Evolutionary conservation across 1,140 invertebrate genomes (phyloP).

Genomic region (Rhizoglyphus robini): DNA sequence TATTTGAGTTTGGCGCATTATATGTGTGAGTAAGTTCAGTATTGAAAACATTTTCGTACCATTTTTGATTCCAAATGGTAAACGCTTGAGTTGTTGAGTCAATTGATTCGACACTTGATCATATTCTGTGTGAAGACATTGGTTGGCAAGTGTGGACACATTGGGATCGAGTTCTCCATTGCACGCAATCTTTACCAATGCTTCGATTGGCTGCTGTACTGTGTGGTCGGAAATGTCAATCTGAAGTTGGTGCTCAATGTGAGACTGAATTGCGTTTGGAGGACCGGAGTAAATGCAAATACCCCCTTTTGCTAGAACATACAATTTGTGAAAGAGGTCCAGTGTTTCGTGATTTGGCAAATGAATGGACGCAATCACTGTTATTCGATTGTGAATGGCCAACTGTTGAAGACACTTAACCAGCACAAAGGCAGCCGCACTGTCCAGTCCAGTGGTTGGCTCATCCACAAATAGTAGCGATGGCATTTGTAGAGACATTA

Average conservation of each 20-base stretch:
- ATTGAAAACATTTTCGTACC: not conserved
- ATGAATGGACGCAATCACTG: constrained; percentile 14
- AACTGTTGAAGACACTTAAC: not conserved
- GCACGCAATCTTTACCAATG: not conserved
- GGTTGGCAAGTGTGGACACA: not conserved
- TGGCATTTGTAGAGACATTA: not conserved
- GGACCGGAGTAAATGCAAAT: constrained; percentile 29
- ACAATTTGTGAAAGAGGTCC: constrained; percentile 7
- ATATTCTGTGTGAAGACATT: not conserved
- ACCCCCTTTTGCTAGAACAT: constrained; percentile 21
- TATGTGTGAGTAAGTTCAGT: not conserved
- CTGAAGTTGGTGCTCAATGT: constrained; percentile 18
- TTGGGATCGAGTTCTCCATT: not conserved
- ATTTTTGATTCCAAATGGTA: not conserved
- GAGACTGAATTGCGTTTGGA: constrained; percentile 23
- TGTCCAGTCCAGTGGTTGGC: not conserved
- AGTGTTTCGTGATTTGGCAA: not conserved
- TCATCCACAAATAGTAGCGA: not conserved
- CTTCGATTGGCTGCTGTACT: not conserved
- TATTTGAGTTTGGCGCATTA: not conserved
- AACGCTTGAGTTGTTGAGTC: not conserved
- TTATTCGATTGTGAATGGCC: not conserved
- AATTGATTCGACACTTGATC: not conserved
- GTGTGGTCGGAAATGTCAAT: not conserved
- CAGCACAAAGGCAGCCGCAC: not conserved